phyloP scores from a whole-genome alignment of 1,140 invertebrate genomes.

The Plutomurus gul region DNA sequence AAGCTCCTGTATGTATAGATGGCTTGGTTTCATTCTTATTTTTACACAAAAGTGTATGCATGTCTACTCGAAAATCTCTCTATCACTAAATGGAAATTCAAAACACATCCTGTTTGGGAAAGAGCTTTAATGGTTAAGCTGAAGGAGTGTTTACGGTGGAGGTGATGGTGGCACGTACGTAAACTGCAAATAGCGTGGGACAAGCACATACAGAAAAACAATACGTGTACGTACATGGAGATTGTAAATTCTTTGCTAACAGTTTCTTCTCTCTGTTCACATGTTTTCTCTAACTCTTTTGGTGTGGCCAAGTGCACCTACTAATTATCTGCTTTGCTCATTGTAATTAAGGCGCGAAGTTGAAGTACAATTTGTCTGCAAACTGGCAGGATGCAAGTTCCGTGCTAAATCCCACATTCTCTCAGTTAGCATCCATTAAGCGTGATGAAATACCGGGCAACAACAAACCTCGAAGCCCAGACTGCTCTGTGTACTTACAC shows the following conservation, averaged over 20 bases:
- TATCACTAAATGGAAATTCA: slow-evolving; percentile 6
- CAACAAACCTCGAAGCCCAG: too few species aligned
- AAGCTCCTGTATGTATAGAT: too few species aligned
- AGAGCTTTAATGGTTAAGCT: not conserved
- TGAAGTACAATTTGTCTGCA: slow-evolving; percentile 32
- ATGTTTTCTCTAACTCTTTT: slow-evolving; percentile 23
- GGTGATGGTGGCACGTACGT: too few species aligned
- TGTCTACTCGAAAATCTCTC: not conserved
- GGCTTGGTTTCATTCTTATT: too few species aligned
- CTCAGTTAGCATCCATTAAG: not conserved
- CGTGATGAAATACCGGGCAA: not conserved
- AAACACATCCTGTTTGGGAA: not conserved
- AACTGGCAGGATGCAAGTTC: not conserved
- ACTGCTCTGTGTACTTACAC: not conserved
- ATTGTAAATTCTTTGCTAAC: not conserved
- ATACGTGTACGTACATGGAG: not conserved
- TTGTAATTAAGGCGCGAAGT: slow-evolving; percentile 41
- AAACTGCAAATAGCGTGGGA: too few species aligned
- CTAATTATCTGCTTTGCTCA: slow-evolving; percentile 12
- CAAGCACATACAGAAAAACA: not conserved
- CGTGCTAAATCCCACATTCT: slow-evolving; percentile 11
- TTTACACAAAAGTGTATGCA: not conserved
- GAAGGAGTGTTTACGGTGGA: not conserved
- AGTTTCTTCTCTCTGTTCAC: not conserved
- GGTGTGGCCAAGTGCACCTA: slow-evolving; percentile 17